Evolutionary conservation across 1,140 invertebrate species (phyloP).

Genomic region (Neomicropteryx cornuta): DNA sequence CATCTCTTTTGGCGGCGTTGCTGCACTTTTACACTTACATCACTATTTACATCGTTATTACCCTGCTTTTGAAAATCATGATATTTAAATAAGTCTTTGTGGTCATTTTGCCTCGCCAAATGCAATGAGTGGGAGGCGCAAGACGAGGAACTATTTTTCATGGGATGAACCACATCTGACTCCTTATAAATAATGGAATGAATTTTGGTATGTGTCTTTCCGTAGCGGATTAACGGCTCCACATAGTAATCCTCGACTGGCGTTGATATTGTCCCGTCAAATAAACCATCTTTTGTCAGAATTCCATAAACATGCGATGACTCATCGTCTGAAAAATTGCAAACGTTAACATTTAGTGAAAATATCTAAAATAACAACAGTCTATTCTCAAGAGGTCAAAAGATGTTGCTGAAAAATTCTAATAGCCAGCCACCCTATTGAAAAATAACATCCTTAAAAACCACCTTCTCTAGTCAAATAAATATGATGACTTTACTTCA

Average conservation of each 20-base stretch:
- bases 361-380: background rate
- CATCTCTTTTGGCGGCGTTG: conserved; percentile 35
- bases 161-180: conserved; percentile 64
- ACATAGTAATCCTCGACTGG: conserved; percentile 70
- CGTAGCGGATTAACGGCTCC: conserved; percentile 72
- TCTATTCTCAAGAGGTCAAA: background rate
- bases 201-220: conserved; percentile 40
- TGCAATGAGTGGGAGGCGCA: conserved; percentile 51
- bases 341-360: conserved; percentile 11
- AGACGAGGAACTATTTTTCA: conserved; percentile 22
- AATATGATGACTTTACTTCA: background rate
- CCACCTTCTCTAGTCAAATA: background rate
- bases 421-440: background rate
- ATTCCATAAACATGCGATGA: conserved; percentile 74
- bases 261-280: conserved; percentile 79
- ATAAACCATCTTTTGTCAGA: conserved; percentile 73
- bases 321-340: conserved; percentile 61
- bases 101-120: conserved; percentile 27
- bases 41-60: conserved; percentile 26
- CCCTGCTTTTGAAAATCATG: conserved; percentile 19
- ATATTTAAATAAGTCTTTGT: conserved; percentile 6
- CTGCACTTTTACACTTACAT: no score
- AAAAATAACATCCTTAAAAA: background rate
- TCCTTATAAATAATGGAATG: conserved; percentile 77
- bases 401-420: background rate